Percentiles rank a stretch among this genome's conserved stretches.
These are phyloP conservation scores for Microplitis mediator DNA, from an alignment of 1,140 invertebrate species.

Conservation along the genomic window DNA sequence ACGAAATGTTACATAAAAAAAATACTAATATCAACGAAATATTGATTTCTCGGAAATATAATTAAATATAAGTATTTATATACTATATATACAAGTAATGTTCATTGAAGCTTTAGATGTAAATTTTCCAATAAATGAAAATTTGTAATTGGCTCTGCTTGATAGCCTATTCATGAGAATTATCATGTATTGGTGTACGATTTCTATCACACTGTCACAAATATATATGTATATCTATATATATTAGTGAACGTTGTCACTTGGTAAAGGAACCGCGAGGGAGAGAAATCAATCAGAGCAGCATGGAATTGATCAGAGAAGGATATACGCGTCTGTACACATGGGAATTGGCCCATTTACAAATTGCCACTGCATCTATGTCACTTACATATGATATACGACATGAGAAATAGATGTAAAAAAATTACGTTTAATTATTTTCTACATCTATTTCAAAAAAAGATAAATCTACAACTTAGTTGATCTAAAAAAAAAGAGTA, in stretches of 20 bases:
- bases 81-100: too few relatives aligned
- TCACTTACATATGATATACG: neutral
- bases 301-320: neutral
- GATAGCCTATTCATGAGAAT: slow-evolving; percentile 22
- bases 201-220: slow-evolving; percentile 1
- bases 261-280: slow-evolving; percentile 5
- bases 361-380: neutral
- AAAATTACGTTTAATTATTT: neutral
- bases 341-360: slow-evolving; percentile 9
- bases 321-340: neutral
- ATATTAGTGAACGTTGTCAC: neutral
- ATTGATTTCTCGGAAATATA: too few relatives aligned
- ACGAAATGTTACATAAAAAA: too few relatives aligned
- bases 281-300: slow-evolving; percentile 16
- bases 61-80: too few relatives aligned
- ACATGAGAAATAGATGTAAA: neutral
- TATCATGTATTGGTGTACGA: neutral
- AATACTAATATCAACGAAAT: too few relatives aligned
- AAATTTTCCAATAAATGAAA: slow-evolving; percentile 2
- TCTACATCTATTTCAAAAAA: too few relatives aligned
- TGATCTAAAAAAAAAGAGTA: too few relatives aligned
- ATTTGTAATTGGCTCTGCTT: slow-evolving; percentile 29
- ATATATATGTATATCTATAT: neutral
- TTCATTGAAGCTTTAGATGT: neutral
- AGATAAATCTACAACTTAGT: too few relatives aligned